Evolutionary conservation across 2,113 vertebrate genomes (phyloP), one percentile per base, ranked within the genome.

Genomic region (Myocastor coypus): DNA sequence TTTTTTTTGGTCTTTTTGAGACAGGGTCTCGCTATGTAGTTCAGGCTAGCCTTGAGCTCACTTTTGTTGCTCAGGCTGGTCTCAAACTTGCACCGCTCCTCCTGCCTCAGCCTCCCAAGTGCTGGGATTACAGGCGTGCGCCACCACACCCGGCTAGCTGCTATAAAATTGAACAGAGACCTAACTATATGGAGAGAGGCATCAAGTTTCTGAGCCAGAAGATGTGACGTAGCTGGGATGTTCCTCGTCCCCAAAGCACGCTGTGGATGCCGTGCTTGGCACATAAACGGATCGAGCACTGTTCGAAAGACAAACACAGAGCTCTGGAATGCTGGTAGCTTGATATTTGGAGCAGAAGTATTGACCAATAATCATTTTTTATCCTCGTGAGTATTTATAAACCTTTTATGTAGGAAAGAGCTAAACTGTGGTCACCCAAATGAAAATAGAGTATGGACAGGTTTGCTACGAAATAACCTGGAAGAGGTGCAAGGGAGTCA

Each of bases 91-190:
- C n/a, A n/a, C n/a, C n/a, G n/a, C n/a, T n/a, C n/a, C n/a, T n/a
- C n/a, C n/a, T n/a, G n/a, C n/a, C n/a, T n/a, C n/a, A n/a, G n/a
- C n/a, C n/a, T n/a, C n/a, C n/a, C n/a, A n/a, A n/a, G n/a, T n/a
- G n/a, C n/a, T n/a, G n/a, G n/a, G n/a, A n/a, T n/a, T n/a, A n/a
- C n/a, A n/a, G n/a, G n/a, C n/a, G n/a, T n/a, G n/a, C n/a, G n/a
- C n/a, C n/a, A n/a, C n/a, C n/a, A n/a, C n/a, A n/a, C n/a, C n/a
- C n/a, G n/a, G n/a, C n/a, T n/a, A n/a, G n/a, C n/a, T n/a, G n/a
- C 9, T 69, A 63, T 77, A 90, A 86, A 82, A 92, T 37, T 52
- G 30, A 82, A n/a, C 40, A 86, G 85, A 89, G 61, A 71, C n/a
- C 32, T 93, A 57, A 75, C 73, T 93, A 77, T 30, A 40, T 46